phyloP scores from a whole-genome alignment of 2,797 vertebrate species.

The Stomatorhinus walkeri region DNA sequence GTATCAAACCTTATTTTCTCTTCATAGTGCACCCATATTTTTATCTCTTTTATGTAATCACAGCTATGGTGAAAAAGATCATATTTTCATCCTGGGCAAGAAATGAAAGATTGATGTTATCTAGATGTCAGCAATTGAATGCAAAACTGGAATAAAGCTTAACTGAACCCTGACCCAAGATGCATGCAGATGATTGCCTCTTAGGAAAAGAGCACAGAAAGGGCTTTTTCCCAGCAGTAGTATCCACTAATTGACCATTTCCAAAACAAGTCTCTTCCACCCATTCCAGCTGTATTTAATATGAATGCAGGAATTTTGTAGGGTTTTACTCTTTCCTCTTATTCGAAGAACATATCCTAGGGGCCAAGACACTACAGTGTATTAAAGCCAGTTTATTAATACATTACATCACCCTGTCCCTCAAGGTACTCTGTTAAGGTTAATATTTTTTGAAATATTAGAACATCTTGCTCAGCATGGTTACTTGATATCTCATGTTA shows the following conservation, averaged over 20 bases:
- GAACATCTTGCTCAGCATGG: conserved; percentile 38
- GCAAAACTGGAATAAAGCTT: not conserved
- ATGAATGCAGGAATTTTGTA: conserved; percentile 28
- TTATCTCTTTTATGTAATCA: not conserved
- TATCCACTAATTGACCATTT: conserved; percentile 31
- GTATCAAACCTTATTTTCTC: not conserved
- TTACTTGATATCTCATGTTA: conserved; percentile 40
- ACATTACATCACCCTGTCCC: conserved; percentile 61
- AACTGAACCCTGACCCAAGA: not conserved
- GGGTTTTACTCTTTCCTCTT: conserved; percentile 38
- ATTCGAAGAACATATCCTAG: conserved; percentile 48
- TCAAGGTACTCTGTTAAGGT: conserved; percentile 47
- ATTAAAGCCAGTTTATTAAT: conserved; percentile 62
- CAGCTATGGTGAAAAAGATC: conserved; percentile 6
- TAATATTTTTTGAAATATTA: conserved; percentile 57
- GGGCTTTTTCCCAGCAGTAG: not conserved
- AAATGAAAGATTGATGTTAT: not conserved
- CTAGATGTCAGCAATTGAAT: not conserved
- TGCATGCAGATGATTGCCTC: not conserved
- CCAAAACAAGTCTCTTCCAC: conserved; percentile 25
- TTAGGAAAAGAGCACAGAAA: not conserved
- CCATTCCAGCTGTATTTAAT: conserved; percentile 18
- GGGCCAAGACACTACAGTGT: conserved; percentile 45
- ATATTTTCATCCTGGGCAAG: not conserved
- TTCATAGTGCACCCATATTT: not conserved